These are phyloP conservation scores for Falco biarmicus DNA, from an alignment of 2,797 vertebrate species.

Conservation along the genomic window DNA sequence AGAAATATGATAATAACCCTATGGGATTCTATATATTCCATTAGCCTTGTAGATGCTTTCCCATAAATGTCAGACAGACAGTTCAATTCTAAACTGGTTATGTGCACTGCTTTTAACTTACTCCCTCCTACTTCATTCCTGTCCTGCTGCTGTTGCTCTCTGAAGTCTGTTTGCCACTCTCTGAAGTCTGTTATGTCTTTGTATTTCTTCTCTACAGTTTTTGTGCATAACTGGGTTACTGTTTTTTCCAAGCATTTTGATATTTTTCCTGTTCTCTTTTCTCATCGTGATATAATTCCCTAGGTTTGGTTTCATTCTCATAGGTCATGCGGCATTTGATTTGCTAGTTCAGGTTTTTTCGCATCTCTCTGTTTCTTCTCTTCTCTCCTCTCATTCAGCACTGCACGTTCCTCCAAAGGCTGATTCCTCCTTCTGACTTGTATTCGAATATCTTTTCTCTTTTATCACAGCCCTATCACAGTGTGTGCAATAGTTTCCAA, in stretches of 20 bases:
- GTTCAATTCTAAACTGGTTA: background rate
- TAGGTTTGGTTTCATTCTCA: background rate
- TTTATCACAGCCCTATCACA: background rate
- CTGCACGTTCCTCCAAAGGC: background rate
- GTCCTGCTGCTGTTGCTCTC: background rate
- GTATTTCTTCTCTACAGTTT: background rate
- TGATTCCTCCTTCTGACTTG: background rate
- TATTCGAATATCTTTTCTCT: background rate
- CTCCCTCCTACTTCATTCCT: background rate
- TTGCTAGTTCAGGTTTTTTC: background rate
- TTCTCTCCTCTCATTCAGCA: background rate
- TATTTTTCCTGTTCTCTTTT: conserved; percentile 1
- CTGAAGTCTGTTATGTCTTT: background rate
- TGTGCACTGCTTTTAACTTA: background rate
- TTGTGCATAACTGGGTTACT: background rate
- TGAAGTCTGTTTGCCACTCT: background rate
- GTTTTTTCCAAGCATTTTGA: background rate
- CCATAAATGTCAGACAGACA: background rate
- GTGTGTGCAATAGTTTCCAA: background rate
- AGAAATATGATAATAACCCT: background rate
- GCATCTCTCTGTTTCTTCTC: background rate
- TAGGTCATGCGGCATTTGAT: background rate
- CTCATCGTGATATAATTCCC: background rate
- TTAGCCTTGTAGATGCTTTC: background rate
- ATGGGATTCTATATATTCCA: background rate